Conservation (phyloP, 2,888 invertebrate species). For the Nomada ferruginata region DNA sequence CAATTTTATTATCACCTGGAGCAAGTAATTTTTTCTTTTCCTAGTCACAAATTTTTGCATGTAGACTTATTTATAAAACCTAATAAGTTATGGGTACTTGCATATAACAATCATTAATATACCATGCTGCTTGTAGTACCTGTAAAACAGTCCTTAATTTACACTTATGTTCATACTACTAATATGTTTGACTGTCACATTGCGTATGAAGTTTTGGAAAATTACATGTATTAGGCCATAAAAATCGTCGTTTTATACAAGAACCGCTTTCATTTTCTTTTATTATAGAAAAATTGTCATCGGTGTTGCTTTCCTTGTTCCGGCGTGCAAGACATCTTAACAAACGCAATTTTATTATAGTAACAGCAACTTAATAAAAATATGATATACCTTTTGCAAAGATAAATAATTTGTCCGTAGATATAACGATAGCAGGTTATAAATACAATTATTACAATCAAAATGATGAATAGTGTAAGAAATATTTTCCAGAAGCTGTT, state of each 20-base stretch:
- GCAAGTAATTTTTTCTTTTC: constrained; percentile 50
- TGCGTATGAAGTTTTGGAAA: constrained; percentile 15
- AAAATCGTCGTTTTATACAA: constrained; percentile 10
- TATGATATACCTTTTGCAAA: constrained; percentile 44
- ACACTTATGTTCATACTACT: constrained; percentile 11
- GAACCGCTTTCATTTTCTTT: constrained; percentile 3
- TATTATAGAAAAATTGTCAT: constrained; percentile 11
- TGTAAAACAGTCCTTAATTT: constrained; percentile 32
- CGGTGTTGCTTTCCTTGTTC: background rate
- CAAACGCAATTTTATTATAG: constrained; percentile 39
- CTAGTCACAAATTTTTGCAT: constrained; percentile 25
- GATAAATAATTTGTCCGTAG: constrained; percentile 28
- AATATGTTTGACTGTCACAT: constrained; percentile 2
- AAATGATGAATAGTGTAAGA: constrained; percentile 15
- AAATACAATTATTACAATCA: constrained; percentile 39
- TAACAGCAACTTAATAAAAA: constrained; percentile 30
- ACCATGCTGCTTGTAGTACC: constrained; percentile 24
- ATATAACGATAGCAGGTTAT: constrained; percentile 42
- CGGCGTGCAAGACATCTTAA: constrained; percentile 40
- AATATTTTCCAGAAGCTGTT: constrained; percentile 40
- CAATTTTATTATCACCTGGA: constrained; percentile 2
- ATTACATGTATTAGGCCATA: constrained; percentile 12
- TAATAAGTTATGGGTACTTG: background rate
- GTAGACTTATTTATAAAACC: background rate
- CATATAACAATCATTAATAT: constrained; percentile 1